These are phyloP conservation scores for Lissocephala sabroskyi DNA, from an alignment of 2,888 invertebrate species.

Conservation along the genomic window DNA sequence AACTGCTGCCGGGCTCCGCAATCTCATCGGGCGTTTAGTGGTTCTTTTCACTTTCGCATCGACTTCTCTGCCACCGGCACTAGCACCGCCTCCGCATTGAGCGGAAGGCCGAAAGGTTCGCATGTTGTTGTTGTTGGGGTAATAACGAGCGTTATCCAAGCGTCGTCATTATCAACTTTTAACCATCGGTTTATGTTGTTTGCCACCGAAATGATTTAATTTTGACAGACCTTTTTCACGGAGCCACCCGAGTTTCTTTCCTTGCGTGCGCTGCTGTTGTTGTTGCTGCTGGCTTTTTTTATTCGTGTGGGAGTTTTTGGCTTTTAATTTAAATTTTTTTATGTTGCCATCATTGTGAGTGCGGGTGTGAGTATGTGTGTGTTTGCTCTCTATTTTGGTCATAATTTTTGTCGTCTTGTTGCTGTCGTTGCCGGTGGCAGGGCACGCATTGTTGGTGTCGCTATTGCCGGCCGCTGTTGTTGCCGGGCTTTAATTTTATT, in stretches of 20 bases:
- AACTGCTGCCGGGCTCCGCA: constrained; percentile 20
- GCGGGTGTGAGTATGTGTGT: constrained; percentile 13
- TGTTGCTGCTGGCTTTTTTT: constrained; percentile 29
- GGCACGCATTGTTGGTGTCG: constrained; percentile 44
- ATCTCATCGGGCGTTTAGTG: constrained; percentile 21
- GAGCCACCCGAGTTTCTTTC: constrained; percentile 6
- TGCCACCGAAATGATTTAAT: constrained; percentile 66
- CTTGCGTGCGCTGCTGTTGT: constrained; percentile 6
- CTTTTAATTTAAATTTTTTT: constrained; percentile 63
- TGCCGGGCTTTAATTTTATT: constrained; percentile 53
- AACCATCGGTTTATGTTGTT: constrained; percentile 67
- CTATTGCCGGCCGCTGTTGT: constrained; percentile 8
- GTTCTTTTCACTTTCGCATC: constrained; percentile 55
- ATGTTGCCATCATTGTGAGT: constrained; percentile 3
- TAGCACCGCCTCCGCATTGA: constrained; percentile 65
- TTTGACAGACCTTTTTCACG: constrained; percentile 60
- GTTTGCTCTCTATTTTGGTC: constrained; percentile 56
- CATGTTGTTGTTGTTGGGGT: constrained; percentile 17
- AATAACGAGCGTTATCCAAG: constrained; percentile 63
- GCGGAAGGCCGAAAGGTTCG: constrained; percentile 30
- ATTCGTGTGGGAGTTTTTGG: constrained; percentile 64
- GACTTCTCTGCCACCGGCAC: constrained; percentile 36
- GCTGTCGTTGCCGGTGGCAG: too few species aligned
- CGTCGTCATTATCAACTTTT: constrained; percentile 67
- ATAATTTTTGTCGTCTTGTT: constrained; percentile 66